A percentile compares a stretch with the other conserved stretches of the same genome.
Conservation (phyloP, 2,888 invertebrate genomes). For the Psylliodes chrysocephalus region DNA sequence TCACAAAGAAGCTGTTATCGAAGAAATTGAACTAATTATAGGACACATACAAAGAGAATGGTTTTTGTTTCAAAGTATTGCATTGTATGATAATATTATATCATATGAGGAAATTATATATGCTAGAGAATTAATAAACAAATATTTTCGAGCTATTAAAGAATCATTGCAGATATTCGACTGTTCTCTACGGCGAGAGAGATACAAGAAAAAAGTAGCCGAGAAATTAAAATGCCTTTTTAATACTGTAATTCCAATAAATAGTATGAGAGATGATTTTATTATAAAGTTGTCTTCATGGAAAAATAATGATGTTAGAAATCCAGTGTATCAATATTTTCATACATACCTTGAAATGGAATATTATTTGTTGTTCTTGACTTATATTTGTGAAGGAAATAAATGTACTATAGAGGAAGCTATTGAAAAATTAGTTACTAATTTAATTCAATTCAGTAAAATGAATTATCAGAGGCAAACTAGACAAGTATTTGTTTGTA, state of each 20-base stretch:
- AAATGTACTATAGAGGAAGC: conserved; percentile 39
- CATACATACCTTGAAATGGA: conserved; percentile 52
- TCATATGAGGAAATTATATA: conserved; percentile 40
- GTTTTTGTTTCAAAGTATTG: conserved; percentile 53
- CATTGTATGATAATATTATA: conserved; percentile 47
- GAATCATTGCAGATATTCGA: conserved; percentile 42
- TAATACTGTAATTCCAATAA: conserved; percentile 37
- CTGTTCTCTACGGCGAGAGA: conserved; percentile 35
- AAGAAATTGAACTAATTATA: conserved; percentile 48
- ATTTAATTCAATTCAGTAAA: conserved; percentile 51
- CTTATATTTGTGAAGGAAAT: conserved; percentile 41
- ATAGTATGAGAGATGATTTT: conserved; percentile 45
- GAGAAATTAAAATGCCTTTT: conserved; percentile 39
- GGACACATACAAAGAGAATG: conserved; percentile 51
- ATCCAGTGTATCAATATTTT: conserved; percentile 52
- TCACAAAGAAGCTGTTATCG: conserved; percentile 42
- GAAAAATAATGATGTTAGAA: conserved; percentile 39
- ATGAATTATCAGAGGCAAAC: conserved; percentile 42
- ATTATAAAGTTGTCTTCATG: conserved; percentile 42
- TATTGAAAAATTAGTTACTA: conserved; percentile 47
- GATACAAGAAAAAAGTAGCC: conserved; percentile 34
- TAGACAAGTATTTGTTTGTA: conserved; percentile 49
- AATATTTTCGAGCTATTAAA: conserved; percentile 45
- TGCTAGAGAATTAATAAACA: conserved; percentile 49
- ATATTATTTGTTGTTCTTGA: conserved; percentile 45